phyloP scores from a whole-genome alignment of 2,113 vertebrate genomes.

The Pollimyrus isidori region DNA sequence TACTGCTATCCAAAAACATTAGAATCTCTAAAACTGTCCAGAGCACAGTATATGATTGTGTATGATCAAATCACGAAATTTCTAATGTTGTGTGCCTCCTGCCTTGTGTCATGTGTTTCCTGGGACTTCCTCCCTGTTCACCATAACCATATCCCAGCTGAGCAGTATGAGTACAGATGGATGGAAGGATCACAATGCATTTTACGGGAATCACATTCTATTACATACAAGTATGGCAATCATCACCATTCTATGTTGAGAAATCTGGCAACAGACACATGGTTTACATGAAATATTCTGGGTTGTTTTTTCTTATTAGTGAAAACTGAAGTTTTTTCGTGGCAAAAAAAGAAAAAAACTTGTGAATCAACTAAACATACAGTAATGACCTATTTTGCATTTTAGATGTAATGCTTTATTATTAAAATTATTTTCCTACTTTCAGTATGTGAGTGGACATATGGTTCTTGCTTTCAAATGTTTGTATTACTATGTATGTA shows the following conservation, averaged over 20 bases:
- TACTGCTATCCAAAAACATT: background rate
- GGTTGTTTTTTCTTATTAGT: conserved; percentile 12
- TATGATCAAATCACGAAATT: background rate
- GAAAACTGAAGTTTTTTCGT: background rate
- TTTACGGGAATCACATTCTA: conserved; percentile 1
- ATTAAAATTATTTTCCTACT: conserved; percentile 39
- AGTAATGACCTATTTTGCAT: conserved; percentile 11
- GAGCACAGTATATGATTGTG: background rate
- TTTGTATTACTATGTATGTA: conserved; percentile 43
- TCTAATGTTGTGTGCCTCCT: background rate
- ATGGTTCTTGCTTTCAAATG: conserved; percentile 36
- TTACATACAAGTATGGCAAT: background rate
- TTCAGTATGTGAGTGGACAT: conserved; percentile 36
- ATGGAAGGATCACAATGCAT: background rate
- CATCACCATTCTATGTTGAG: conserved; percentile 12
- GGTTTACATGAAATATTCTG: background rate
- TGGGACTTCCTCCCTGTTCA: background rate
- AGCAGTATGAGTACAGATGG: background rate
- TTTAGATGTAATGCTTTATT: conserved; percentile 30
- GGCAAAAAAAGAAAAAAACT: background rate
- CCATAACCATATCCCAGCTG: background rate
- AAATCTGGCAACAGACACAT: background rate
- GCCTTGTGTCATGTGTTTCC: background rate
- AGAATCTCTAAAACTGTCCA: background rate
- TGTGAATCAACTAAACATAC: background rate